Percentiles rank a stretch among this genome's conserved stretches.
phyloP scores from a whole-genome alignment of 2,113 vertebrate genomes.

The Castor canadensis region DNA sequence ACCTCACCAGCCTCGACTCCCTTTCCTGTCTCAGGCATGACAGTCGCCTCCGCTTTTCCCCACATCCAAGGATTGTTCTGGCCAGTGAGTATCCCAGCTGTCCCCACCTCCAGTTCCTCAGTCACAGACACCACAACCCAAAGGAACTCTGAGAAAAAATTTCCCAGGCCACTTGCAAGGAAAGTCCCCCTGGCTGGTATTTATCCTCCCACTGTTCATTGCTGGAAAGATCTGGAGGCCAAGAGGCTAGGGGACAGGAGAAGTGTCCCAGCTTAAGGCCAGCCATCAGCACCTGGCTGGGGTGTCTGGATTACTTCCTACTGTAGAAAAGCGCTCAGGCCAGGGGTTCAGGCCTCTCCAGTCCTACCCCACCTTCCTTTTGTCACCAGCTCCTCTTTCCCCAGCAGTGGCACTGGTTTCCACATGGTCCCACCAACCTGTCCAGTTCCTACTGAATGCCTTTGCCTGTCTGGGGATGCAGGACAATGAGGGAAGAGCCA shows the following conservation, averaged over 20 bases:
- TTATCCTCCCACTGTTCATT: not conserved
- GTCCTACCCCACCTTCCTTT: not conserved
- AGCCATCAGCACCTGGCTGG: rapidly evolving
- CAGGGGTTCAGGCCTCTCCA: not conserved
- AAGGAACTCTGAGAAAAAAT: not conserved
- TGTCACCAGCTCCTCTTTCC: not conserved
- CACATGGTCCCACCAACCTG: rapidly evolving
- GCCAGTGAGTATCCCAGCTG: not conserved
- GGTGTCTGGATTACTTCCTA: not conserved
- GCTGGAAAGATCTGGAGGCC: not conserved
- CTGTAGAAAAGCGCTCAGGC: not conserved
- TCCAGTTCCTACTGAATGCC: rapidly evolving
- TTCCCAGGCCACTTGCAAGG: not conserved
- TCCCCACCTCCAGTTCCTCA: not conserved
- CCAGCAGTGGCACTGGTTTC: not conserved
- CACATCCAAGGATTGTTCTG: not conserved
- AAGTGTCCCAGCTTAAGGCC: rapidly evolving
- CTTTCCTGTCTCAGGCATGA: not conserved
- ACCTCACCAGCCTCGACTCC: too few species aligned
- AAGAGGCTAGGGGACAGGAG: not conserved
- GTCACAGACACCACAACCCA: not conserved
- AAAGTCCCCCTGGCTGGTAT: not conserved
- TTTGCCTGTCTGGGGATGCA: rapidly evolving
- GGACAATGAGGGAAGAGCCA: not conserved
- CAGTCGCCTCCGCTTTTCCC: rapidly evolving